Evolutionary conservation across 2,797 vertebrate genomes (phyloP).

Genomic region (Crenuchus spilurus): DNA sequence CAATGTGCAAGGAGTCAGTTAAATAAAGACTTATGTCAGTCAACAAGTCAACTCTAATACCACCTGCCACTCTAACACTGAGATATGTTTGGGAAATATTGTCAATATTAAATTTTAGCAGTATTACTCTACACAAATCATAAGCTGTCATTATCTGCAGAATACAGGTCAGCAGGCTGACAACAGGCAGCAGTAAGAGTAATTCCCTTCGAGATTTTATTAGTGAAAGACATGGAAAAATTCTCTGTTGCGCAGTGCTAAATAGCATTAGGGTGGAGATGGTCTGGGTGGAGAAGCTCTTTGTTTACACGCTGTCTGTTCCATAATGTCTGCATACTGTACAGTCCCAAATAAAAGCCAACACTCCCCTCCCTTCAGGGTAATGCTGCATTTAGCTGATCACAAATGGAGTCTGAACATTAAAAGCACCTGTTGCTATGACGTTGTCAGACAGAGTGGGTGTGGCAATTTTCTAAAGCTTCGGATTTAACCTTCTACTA

Average conservation of each 20-base stretch:
- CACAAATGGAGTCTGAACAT: conserved; percentile 23
- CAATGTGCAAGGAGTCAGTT: no score
- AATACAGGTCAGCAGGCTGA: no score
- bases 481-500: background rate
- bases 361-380: background rate
- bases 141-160: background rate
- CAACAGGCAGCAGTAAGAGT: background rate
- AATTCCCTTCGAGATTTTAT: background rate
- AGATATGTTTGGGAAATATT: no score
- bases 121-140: conserved; percentile 12
- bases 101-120: no score
- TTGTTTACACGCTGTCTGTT: conserved; percentile 25
- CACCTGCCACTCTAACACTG: no score
- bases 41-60: no score
- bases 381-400: conserved; percentile 33
- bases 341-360: conserved; percentile 28
- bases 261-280: conserved; percentile 5
- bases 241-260: background rate
- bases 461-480: background rate
- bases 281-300: conserved; percentile 6
- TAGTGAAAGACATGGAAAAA: background rate
- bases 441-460: conserved; percentile 11
- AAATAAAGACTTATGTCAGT: no score
- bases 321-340: conserved; percentile 17
- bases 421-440: conserved; percentile 36